Conservation (phyloP, 2,113 vertebrate genomes). For the Girardinichthys multiradiatus region DNA sequence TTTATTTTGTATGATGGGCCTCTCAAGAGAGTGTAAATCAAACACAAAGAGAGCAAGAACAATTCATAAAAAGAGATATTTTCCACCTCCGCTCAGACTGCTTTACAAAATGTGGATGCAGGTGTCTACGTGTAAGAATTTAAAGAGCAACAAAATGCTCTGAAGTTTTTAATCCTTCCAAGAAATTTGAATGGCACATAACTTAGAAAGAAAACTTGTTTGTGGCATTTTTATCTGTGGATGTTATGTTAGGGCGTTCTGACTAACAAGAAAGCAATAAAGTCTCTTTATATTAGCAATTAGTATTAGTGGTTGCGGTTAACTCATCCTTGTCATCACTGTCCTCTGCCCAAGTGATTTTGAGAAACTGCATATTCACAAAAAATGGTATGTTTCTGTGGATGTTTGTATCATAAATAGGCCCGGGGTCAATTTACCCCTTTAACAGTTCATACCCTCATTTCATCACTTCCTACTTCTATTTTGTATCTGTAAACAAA, state of each 20-base stretch:
- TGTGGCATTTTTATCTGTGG: slow-evolving; percentile 5
- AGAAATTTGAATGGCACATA: slow-evolving; percentile 33
- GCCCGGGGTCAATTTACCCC: no score
- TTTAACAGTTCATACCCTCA: no score
- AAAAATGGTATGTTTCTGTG: no score
- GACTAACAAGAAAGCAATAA: no score
- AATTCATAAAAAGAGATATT: slow-evolving; percentile 37
- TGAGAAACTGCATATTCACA: no score
- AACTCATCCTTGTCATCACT: neutral
- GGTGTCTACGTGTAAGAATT: slow-evolving; percentile 3
- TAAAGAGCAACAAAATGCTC: neutral
- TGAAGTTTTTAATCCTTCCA: slow-evolving; percentile 16
- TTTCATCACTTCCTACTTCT: no score
- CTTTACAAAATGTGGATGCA: slow-evolving; percentile 4
- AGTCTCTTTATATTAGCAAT: neutral
- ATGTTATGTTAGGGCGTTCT: slow-evolving; percentile 3
- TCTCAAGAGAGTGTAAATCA: slow-evolving; percentile 47
- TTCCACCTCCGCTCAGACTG: neutral
- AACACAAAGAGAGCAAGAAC: slow-evolving; percentile 41
- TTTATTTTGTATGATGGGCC: slow-evolving; percentile 40
- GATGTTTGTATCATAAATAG: no score
- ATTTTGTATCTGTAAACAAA: no score
- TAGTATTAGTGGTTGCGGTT: no score
- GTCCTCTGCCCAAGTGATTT: no score
- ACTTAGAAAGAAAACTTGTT: slow-evolving; percentile 10